Evolutionary conservation across 1,140 invertebrate species (phyloP).

Genomic region (Metaphire vulgaris): DNA sequence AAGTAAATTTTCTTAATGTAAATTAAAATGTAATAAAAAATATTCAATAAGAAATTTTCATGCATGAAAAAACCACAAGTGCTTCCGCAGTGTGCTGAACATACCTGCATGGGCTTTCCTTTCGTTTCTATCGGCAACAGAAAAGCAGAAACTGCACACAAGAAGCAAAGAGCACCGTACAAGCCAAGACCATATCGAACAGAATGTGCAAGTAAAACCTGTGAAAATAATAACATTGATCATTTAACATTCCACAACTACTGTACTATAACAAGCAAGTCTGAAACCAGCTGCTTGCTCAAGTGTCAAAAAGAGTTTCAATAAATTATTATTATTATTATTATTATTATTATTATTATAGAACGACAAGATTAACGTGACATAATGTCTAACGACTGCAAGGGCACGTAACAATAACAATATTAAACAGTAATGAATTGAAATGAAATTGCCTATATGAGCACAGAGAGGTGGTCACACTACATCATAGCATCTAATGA

Average conservation of each 20-base stretch:
- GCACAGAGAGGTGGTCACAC: no score
- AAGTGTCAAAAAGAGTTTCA: background rate
- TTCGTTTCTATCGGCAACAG: slow-evolving; percentile 33
- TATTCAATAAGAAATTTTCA: background rate
- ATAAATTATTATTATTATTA: background rate
- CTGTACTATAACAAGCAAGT: background rate
- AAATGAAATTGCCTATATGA: no score
- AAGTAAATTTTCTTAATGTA: no score
- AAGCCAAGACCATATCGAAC: slow-evolving; percentile 22
- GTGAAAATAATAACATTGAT: slow-evolving; percentile 16
- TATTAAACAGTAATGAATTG: no score
- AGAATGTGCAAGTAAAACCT: slow-evolving; percentile 30
- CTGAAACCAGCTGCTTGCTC: background rate
- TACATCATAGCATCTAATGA: no score
- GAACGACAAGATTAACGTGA: no score
- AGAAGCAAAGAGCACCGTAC: slow-evolving; percentile 29
- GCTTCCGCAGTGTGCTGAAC: no score
- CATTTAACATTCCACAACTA: background rate
- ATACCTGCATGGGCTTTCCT: slow-evolving; percentile 31
- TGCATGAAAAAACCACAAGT: background rate
- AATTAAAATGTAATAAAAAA: no score
- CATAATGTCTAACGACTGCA: no score
- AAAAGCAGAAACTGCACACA: slow-evolving; percentile 23
- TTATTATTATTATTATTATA: no score
- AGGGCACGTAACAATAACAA: no score